These are phyloP conservation scores for Grallaria varia DNA, from an alignment of 2,113 vertebrate genomes.

Conservation along the genomic window DNA sequence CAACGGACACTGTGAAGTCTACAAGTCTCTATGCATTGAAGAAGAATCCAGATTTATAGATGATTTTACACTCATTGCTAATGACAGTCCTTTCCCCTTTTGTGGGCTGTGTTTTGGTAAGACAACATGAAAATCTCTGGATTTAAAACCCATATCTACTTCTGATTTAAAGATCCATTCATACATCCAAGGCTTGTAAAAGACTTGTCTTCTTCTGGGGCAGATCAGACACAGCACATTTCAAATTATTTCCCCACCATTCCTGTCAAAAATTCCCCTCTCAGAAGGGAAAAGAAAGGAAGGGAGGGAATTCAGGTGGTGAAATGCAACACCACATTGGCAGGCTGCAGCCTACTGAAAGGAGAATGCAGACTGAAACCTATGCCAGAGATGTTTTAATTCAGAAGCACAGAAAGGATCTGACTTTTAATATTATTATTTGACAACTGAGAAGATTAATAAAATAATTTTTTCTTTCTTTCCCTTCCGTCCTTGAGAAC, in stretches of 20 bases:
- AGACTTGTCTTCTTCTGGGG: not conserved
- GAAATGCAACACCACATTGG: not conserved
- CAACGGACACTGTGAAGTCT: not conserved
- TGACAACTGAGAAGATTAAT: not conserved
- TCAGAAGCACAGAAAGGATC: not conserved
- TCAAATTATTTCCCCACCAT: not conserved
- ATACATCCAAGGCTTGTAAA: not conserved
- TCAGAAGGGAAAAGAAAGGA: not conserved
- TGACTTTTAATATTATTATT: not conserved
- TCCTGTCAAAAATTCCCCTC: not conserved
- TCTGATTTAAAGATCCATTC: not conserved
- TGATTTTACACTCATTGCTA: fast-evolving
- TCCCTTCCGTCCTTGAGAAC: not conserved
- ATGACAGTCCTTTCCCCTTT: not conserved
- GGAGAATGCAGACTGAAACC: not conserved
- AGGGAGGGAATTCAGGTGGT: not conserved
- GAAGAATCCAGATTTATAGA: not conserved
- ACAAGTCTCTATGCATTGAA: not conserved
- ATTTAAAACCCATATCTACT: not conserved
- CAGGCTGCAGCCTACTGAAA: not conserved
- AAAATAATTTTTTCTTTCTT: not conserved
- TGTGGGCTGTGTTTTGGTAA: not conserved
- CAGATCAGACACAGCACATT: not conserved
- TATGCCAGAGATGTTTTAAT: not conserved
- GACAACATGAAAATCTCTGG: not conserved